Base-by-base conservation (phyloP, 2,888 invertebrate genomes). In the Mechanitis messenoides region DNA sequence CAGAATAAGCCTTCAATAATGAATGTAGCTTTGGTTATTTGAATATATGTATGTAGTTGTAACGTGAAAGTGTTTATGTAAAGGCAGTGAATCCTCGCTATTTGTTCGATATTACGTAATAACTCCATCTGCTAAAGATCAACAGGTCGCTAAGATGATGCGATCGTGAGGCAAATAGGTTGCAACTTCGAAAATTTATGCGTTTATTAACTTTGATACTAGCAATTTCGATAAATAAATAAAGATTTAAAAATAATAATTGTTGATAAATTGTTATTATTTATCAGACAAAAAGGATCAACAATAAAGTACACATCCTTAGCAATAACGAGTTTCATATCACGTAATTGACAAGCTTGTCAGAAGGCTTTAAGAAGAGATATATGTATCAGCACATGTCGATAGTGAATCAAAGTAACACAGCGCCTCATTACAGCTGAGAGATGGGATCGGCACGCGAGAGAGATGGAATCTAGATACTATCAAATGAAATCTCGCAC, bases 391-490 rank as follows among this genome's bases (percentile, higher is more conserved):
- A 65, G 56, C 63, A 68, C 59, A 68, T 66, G 64, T 64, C 42
- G 65, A 67, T 65, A 66, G 56, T 70, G 68, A 67, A 71, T 73
- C 72, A 70, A 67, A 56, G 61, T 64, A 69, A 70, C 73, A 74
- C 76, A 65, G 67, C 72, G 72, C 74, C 82, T 85, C 83, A 85
- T 85, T 85, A 82, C 75, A 80, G 77, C 62, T 63, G 63, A 60
- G 69, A 82, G 88, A 88, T 87, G 80, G 77, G 79, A 87, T 86
- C 87, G 74, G 80, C 85, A 87, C 86, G 86, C 87, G 74, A 84
- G 74, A 72, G 69, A 76, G 85, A 85, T 84, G 75, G 77, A 75
- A 86, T 87, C 82, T 76, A 76, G 80, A 84, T 83, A 55, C 53
- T 62, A 68, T 68, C 64, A 62, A 67, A 69, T 67, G 70, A 68